phyloP scores from a whole-genome alignment of 2,113 vertebrate genomes.

The Nerophis ophidion region DNA sequence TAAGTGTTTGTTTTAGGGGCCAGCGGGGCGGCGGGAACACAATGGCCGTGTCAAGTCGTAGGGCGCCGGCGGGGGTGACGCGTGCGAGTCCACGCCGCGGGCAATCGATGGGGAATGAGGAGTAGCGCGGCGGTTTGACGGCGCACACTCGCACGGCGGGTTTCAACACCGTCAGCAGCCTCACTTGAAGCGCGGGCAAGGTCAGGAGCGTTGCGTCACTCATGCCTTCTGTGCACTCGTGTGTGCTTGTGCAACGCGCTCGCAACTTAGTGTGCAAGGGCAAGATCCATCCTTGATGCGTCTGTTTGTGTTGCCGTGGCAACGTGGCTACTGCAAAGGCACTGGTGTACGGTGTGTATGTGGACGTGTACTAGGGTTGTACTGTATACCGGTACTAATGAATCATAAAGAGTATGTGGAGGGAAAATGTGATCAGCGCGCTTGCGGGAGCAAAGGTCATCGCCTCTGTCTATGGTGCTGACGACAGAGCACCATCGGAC shows the following conservation, averaged over 20 bases:
- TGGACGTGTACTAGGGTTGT: too few relatives aligned
- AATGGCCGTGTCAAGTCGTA: slow-evolving; percentile 21
- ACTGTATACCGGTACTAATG: too few relatives aligned
- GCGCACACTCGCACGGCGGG: slow-evolving; percentile 17
- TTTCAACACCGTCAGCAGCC: slow-evolving; percentile 47
- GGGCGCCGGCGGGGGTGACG: not conserved
- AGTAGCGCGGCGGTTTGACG: slow-evolving; percentile 27
- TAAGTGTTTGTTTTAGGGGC: slow-evolving; percentile 16
- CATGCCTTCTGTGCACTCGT: slow-evolving; percentile 15
- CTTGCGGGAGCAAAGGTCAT: too few relatives aligned
- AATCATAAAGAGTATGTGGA: too few relatives aligned
- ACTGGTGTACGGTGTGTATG: slow-evolving; percentile 1
- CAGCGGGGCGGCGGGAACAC: slow-evolving; percentile 23
- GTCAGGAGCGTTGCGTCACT: slow-evolving; percentile 48
- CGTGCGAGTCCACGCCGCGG: slow-evolving; percentile 15
- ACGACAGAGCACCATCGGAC: too few relatives aligned
- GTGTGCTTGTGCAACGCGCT: not conserved
- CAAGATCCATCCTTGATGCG: slow-evolving; percentile 36
- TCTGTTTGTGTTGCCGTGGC: slow-evolving; percentile 58
- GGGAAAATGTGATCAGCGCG: too few relatives aligned
- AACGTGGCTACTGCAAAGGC: slow-evolving; percentile 41
- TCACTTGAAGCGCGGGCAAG: slow-evolving; percentile 48
- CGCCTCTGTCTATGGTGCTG: too few relatives aligned
- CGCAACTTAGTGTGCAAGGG: slow-evolving; percentile 13
- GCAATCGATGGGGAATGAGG: slow-evolving; percentile 20